Percentiles rank a stretch among this genome's conserved stretches.
These are phyloP conservation scores for Verasper variegatus DNA, from an alignment of 2,113 vertebrate genomes.

Conservation along the genomic window DNA sequence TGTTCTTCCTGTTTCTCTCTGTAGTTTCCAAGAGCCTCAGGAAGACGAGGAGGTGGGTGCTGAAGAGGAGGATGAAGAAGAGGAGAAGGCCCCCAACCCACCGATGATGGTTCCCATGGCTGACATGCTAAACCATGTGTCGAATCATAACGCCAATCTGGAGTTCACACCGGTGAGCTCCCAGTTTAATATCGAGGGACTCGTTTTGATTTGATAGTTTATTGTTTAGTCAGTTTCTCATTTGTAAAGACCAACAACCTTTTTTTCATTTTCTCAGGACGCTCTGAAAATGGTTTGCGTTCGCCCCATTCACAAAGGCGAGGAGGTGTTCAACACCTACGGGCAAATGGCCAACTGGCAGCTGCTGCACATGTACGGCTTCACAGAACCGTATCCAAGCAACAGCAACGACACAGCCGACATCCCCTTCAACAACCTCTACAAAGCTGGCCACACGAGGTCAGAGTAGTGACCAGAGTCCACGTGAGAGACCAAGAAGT, in stretches of 20 bases:
- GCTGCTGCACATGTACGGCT: slow-evolving; percentile 97
- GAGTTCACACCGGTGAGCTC: slow-evolving; percentile 89
- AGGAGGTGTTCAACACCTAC: slow-evolving; percentile 96
- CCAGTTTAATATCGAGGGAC: background rate
- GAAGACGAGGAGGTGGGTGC: slow-evolving; percentile 75
- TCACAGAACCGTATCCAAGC: slow-evolving; percentile 85
- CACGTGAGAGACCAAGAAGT: background rate
- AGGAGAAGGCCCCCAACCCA: slow-evolving; percentile 84
- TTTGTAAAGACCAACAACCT: background rate
- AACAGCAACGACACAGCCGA: slow-evolving; percentile 91
- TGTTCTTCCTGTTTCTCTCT: background rate
- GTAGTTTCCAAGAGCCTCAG: slow-evolving; percentile 94
- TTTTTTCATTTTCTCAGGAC: slow-evolving; percentile 75
- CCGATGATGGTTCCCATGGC: slow-evolving; percentile 98
- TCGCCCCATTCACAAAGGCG: slow-evolving; percentile 79
- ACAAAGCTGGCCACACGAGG: slow-evolving; percentile 83
- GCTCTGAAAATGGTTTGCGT: slow-evolving; percentile 90
- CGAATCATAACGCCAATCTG: slow-evolving; percentile 92
- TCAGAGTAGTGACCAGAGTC: slow-evolving; percentile 57
- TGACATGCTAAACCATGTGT: slow-evolving; percentile 93
- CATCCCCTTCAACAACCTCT: slow-evolving; percentile 86
- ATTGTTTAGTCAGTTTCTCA: background rate
- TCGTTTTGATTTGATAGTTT: background rate
- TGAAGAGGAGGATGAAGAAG: slow-evolving; percentile 79
- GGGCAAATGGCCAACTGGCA: slow-evolving; percentile 98